A percentile compares a stretch with the other conserved stretches of the same genome.
phyloP scores from a whole-genome alignment of 2,888 invertebrate genomes.

The Cordilura impudica region DNA sequence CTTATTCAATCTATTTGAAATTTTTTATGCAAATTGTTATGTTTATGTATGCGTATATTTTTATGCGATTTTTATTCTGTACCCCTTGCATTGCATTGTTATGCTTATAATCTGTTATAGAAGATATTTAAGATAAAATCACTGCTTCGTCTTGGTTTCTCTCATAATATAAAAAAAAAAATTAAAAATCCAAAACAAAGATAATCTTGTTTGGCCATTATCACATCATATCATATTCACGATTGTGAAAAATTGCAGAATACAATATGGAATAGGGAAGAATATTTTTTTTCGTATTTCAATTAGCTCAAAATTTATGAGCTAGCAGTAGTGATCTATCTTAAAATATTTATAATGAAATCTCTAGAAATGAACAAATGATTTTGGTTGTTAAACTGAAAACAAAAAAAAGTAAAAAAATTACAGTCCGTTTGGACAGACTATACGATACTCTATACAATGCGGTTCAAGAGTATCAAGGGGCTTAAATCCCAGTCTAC shows the following conservation, averaged over 20 bases:
- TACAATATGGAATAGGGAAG: too few species aligned
- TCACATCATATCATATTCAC: slow-evolving; percentile 58
- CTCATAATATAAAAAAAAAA: not conserved
- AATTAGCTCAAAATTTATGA: too few species aligned
- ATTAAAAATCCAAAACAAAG: slow-evolving; percentile 38
- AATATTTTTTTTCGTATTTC: not conserved
- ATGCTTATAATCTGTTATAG: slow-evolving; percentile 27
- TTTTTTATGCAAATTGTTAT: not conserved
- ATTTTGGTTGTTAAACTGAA: too few species aligned
- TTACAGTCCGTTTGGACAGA: too few species aligned
- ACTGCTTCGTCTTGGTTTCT: slow-evolving; percentile 11
- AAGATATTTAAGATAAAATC: slow-evolving; percentile 55
- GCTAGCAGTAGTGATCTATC: too few species aligned
- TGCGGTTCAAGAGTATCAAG: too few species aligned
- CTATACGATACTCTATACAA: too few species aligned
- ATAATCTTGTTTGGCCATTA: slow-evolving; percentile 59
- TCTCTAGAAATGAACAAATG: too few species aligned
- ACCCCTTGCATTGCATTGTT: slow-evolving; percentile 40
- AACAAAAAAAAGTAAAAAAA: too few species aligned
- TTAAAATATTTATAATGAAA: too few species aligned
- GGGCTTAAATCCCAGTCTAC: too few species aligned
- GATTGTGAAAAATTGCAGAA: slow-evolving; percentile 23
- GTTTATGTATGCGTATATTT: slow-evolving; percentile 13
- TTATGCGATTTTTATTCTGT: not conserved
- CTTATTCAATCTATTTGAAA: slow-evolving; percentile 37